Conservation (phyloP, 2,888 invertebrate species). For the Dicyrtoma fusca region DNA sequence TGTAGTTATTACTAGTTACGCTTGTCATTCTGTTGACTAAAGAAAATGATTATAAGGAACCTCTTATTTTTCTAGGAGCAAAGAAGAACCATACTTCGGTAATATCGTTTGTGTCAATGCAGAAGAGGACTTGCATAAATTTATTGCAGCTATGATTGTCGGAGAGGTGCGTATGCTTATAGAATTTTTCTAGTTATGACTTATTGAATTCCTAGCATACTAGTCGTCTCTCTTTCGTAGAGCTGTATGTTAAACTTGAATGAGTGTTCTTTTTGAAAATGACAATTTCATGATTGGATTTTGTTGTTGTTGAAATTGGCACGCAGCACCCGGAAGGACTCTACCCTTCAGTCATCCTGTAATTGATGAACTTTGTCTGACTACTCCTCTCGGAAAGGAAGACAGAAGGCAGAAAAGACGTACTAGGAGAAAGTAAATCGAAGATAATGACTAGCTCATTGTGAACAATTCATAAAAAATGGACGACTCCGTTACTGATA, state of each 20-base stretch:
- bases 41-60: too few relatives aligned
- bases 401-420: neutral
- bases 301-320: conserved; percentile 18
- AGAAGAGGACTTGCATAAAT: conserved; percentile 74
- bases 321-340: conserved; percentile 53
- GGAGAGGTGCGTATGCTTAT: conserved; percentile 61
- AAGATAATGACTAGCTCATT: conserved; percentile 15
- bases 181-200: too few relatives aligned
- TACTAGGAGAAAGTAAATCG: conserved; percentile 3
- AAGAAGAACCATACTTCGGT: conserved; percentile 79
- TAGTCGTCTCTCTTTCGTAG: neutral
- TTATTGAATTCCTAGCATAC: neutral
- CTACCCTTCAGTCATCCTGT: conserved; percentile 47
- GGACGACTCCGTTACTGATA: conserved; percentile 18
- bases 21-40: too few relatives aligned
- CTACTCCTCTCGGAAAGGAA: neutral
- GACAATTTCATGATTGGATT: conserved; percentile 12
- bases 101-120: conserved; percentile 76
- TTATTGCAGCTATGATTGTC: conserved; percentile 78
- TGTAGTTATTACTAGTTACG: too few relatives aligned
- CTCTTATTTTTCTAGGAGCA: conserved; percentile 60
- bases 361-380: conserved; percentile 4
- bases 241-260: neutral
- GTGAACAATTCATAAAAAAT: conserved; percentile 24
- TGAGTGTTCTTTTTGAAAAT: neutral